phyloP scores from a whole-genome alignment of 2,113 vertebrate species.

The Cyanoderma ruficeps region DNA sequence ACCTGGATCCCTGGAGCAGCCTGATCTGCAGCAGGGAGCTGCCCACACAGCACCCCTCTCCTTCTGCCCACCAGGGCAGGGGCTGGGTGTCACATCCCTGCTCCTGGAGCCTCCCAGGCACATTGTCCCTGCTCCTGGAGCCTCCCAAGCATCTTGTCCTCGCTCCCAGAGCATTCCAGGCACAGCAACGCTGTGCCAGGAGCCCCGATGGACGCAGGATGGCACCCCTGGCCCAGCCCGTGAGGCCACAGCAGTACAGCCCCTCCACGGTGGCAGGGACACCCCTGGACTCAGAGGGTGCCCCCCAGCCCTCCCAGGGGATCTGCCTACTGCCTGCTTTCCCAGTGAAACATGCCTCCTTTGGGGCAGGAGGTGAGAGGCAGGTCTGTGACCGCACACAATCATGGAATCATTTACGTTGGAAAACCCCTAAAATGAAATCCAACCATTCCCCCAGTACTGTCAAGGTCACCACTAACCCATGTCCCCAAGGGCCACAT shows the following conservation, averaged over 20 bases:
- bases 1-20: background rate
- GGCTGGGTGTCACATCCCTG: too few relatives aligned
- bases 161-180: background rate
- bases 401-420: background rate
- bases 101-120: background rate
- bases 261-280: background rate
- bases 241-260: background rate
- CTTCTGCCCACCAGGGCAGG: background rate
- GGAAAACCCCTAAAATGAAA: background rate
- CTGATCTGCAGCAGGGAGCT: background rate
- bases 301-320: background rate
- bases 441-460: background rate
- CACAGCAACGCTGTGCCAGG: background rate
- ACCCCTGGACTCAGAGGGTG: background rate
- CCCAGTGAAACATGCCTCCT: rapidly evolving
- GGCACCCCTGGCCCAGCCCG: background rate
- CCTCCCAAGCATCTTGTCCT: background rate
- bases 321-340: background rate
- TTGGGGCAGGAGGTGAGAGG: background rate
- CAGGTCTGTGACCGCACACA: background rate
- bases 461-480: background rate
- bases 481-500: background rate
- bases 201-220: rapidly evolving
- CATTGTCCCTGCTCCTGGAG: rapidly evolving
- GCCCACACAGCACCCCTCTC: background rate